Evolutionary conservation across 1,140 invertebrate species (phyloP).

Genomic region (Dendroctonus valens): DNA sequence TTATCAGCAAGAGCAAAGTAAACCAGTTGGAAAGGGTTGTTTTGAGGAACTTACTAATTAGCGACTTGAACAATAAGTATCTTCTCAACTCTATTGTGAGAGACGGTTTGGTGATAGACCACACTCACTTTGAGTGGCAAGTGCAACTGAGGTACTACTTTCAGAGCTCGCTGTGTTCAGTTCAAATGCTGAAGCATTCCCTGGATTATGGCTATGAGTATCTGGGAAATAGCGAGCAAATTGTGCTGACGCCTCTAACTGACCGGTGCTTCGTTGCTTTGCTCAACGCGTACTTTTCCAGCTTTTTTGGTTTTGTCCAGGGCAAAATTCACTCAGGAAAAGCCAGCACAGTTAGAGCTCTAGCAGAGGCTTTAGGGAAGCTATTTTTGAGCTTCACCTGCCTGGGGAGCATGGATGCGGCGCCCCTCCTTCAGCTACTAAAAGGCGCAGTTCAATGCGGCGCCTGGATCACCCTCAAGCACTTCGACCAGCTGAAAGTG

Average conservation of each 20-base stretch:
- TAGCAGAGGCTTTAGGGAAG: constrained; percentile 76
- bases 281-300: constrained; percentile 79
- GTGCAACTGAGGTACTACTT: constrained; percentile 88
- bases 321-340: constrained; percentile 82
- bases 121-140: constrained; percentile 77
- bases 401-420: constrained; percentile 78
- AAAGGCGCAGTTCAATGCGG: constrained; percentile 82
- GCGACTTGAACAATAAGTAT: constrained; percentile 25
- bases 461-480: constrained; percentile 88
- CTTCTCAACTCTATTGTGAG: constrained; percentile 20
- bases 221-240: constrained; percentile 68
- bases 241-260: constrained; percentile 77
- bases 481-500: constrained; percentile 38
- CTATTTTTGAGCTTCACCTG: constrained; percentile 92
- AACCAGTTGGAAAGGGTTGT: constrained; percentile 13
- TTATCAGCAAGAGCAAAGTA: constrained; percentile 10
- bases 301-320: constrained; percentile 74
- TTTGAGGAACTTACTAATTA: constrained; percentile 26
- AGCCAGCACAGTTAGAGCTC: constrained; percentile 86
- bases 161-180: constrained; percentile 71
- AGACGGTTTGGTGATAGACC: constrained; percentile 16
- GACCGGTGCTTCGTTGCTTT: constrained; percentile 81
- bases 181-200: constrained; percentile 82
- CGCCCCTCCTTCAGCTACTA: constrained; percentile 57
- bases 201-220: constrained; percentile 90